These are phyloP conservation scores for Caenorhabditis wallacei DNA, from an alignment of 2,888 invertebrate species.

Conservation along the genomic window DNA sequence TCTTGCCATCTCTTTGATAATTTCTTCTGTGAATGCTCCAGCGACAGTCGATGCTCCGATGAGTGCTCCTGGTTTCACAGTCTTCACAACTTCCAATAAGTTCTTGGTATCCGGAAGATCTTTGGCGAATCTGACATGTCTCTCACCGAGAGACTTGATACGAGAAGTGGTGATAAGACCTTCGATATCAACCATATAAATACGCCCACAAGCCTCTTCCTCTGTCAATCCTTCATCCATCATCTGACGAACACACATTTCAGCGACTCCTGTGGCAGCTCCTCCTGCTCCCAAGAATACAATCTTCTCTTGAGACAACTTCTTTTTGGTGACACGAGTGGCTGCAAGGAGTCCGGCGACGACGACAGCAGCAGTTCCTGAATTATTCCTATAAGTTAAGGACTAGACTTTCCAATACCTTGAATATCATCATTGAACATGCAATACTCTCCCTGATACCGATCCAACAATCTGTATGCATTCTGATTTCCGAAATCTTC, in stretches of 20 bases:
- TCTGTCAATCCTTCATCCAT: constrained; percentile 88
- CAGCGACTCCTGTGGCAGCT: constrained; percentile 95
- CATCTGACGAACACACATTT: constrained; percentile 95
- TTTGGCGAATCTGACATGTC: constrained; percentile 74
- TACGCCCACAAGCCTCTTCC: constrained; percentile 89
- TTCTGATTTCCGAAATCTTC: constrained; percentile 99
- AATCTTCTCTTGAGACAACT: constrained; percentile 91
- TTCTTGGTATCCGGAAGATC: constrained; percentile 89
- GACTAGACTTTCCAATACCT: constrained; percentile 85
- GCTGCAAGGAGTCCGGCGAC: constrained; percentile 95
- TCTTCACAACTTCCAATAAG: constrained; percentile 90
- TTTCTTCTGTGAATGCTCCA: constrained; percentile 93
- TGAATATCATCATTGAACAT: constrained; percentile 99
- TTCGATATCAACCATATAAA: constrained; percentile 97
- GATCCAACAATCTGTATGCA: constrained; percentile 94
- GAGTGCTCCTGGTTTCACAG: constrained; percentile 91
- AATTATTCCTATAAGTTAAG: background rate
- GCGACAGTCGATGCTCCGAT: constrained; percentile 93
- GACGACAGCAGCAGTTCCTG: constrained; percentile 92
- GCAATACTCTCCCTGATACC: constrained; percentile 92
- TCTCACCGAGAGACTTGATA: constrained; percentile 67
- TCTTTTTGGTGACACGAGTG: constrained; percentile 90
- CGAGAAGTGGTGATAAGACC: constrained; percentile 91
- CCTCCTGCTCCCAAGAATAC: constrained; percentile 98
- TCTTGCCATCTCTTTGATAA: constrained; percentile 91